Conservation (phyloP, 2,888 invertebrate species). For the Pachliopta kotzebuea region DNA sequence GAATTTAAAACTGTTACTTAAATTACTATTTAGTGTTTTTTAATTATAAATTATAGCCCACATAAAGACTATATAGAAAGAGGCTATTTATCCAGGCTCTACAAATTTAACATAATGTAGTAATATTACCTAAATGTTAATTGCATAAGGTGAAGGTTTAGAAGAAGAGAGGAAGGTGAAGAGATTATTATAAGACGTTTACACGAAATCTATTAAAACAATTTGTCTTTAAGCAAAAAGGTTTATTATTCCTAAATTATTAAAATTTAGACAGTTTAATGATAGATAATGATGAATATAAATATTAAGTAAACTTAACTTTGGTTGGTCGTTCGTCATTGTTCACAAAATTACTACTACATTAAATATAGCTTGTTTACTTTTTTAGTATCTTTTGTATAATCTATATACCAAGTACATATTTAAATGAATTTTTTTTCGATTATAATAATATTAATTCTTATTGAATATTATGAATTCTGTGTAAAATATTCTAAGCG, state of each 20-base stretch:
- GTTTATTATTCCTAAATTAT: slow-evolving; percentile 2
- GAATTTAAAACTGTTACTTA: too few species aligned
- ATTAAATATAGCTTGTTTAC: background rate
- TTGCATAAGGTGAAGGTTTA: background rate
- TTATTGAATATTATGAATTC: too few species aligned
- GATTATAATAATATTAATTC: too few species aligned
- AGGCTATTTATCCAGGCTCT: too few species aligned
- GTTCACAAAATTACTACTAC: background rate
- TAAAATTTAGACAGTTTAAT: slow-evolving; percentile 10
- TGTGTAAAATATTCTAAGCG: too few species aligned
- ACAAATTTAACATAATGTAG: too few species aligned
- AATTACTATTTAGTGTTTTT: too few species aligned
- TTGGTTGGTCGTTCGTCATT: background rate
- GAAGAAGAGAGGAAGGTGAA: too few species aligned
- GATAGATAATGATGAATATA: slow-evolving; percentile 5
- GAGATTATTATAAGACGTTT: background rate
- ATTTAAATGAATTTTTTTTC: too few species aligned
- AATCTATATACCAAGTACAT: too few species aligned
- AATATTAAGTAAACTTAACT: background rate
- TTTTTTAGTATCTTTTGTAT: background rate
- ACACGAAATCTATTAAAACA: background rate
- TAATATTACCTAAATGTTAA: background rate
- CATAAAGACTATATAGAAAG: too few species aligned
- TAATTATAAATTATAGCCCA: too few species aligned
- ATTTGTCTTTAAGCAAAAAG: background rate